Conservation (phyloP, 1,140 invertebrate species). For the Oncopodura yosiiana region DNA sequence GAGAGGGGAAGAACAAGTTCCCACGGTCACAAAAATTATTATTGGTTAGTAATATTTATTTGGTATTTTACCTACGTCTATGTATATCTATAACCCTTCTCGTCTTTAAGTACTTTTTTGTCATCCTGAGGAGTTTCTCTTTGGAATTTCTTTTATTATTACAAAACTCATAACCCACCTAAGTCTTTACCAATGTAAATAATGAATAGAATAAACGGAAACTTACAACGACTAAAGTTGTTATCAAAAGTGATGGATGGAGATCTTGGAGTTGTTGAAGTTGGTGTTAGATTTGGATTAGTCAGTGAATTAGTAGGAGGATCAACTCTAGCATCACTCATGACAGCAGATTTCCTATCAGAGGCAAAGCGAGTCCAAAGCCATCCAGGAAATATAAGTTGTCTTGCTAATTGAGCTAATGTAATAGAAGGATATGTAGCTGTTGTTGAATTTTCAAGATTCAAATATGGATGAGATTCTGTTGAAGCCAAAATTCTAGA, state of each 20-base stretch:
- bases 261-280: constrained; percentile 2
- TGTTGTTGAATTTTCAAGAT: not conserved
- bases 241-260: constrained; percentile 32
- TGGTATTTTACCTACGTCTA: too few relatives aligned
- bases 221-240: constrained; percentile 31
- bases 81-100: too few relatives aligned
- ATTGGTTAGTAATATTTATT: too few relatives aligned
- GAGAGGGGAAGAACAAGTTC: too few relatives aligned
- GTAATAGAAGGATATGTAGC: constrained; percentile 20
- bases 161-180: too few relatives aligned
- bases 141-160: too few relatives aligned
- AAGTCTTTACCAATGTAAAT: too few relatives aligned
- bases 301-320: constrained; percentile 5
- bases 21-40: too few relatives aligned
- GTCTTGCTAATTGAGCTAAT: constrained; percentile 22
- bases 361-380: constrained; percentile 21
- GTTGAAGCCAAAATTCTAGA: constrained; percentile 1
- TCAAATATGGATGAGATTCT: not conserved
- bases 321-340: not conserved
- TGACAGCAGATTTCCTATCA: constrained; percentile 18
- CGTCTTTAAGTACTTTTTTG: too few relatives aligned
- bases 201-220: too few relatives aligned
- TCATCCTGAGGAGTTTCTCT: too few relatives aligned
- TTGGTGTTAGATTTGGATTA: not conserved
- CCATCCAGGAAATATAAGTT: constrained; percentile 31